These are phyloP conservation scores for Sula dactylatra DNA, from an alignment of 2,113 vertebrate species.

Conservation along the genomic window DNA sequence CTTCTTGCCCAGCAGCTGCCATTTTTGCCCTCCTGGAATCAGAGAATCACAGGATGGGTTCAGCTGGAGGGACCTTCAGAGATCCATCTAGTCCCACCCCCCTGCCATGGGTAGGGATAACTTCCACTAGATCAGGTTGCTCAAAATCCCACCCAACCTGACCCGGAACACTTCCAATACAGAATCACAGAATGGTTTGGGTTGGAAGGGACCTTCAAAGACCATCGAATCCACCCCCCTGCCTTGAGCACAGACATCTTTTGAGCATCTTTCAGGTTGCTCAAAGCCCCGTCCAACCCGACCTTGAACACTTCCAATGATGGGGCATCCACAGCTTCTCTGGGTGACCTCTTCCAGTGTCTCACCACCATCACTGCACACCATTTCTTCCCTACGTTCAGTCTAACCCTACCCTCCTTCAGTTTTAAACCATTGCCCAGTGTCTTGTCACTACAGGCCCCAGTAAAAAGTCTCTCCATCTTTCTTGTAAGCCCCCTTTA, in stretches of 20 bases:
- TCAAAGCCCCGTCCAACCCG: neutral
- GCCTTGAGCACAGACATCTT: neutral
- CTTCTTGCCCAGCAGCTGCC: neutral
- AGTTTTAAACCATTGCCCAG: neutral
- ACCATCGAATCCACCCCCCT: too few relatives aligned
- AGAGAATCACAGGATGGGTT: neutral
- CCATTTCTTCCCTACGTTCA: neutral
- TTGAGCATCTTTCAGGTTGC: neutral
- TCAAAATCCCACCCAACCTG: neutral
- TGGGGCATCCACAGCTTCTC: neutral
- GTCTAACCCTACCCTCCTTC: neutral
- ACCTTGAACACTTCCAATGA: neutral
- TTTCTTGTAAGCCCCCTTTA: neutral
- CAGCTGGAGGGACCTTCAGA: fast-evolving
- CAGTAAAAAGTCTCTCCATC: neutral
- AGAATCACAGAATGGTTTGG: neutral
- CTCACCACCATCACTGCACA: neutral
- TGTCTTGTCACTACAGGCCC: neutral
- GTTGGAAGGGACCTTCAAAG: neutral
- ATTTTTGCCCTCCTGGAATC: neutral
- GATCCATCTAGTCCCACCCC: fast-evolving
- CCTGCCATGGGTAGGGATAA: neutral
- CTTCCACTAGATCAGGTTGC: neutral
- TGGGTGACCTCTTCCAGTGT: neutral
- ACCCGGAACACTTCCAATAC: neutral